Evolutionary conservation across 2,113 vertebrate species (phyloP).

Genomic region (Uria aalge): DNA sequence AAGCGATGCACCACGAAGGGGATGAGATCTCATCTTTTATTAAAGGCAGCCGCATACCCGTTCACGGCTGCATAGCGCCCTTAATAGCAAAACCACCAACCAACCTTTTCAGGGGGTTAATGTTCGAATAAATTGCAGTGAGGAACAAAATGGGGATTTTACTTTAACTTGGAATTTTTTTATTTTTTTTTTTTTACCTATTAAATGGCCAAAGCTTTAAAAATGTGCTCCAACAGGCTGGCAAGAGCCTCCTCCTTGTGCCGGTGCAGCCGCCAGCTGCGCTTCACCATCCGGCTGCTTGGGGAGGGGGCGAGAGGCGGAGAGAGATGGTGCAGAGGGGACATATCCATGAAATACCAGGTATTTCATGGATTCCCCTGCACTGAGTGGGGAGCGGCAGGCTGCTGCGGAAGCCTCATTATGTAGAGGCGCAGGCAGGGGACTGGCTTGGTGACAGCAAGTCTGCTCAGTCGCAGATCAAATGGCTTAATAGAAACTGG

Average conservation of each 20-base stretch:
- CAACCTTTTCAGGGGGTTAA: not conserved
- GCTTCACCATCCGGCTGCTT: not conserved
- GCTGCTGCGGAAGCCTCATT: not conserved
- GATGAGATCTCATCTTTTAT: not conserved
- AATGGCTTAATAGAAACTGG: constrained; percentile 53
- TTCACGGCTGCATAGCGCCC: not conserved
- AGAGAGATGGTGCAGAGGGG: not conserved
- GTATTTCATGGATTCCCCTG: not conserved
- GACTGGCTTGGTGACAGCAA: constrained; percentile 55
- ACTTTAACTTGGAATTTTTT: not conserved
- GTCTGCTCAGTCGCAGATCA: constrained; percentile 52
- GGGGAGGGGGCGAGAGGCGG: not conserved
- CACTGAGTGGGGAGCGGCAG: not conserved
- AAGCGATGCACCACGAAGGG: fast-evolving
- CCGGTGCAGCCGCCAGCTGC: fast-evolving
- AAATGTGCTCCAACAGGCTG: not conserved
- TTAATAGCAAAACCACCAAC: not conserved
- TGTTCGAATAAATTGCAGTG: not conserved
- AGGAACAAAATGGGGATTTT: not conserved
- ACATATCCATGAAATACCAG: not conserved
- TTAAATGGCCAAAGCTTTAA: not conserved
- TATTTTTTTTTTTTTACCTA: not conserved
- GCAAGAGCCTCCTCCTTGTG: not conserved
- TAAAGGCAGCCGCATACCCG: fast-evolving
- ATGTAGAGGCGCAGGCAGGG: constrained; percentile 28